phyloP scores from a whole-genome alignment of 2,888 invertebrate genomes.

The Mantis religiosa region DNA sequence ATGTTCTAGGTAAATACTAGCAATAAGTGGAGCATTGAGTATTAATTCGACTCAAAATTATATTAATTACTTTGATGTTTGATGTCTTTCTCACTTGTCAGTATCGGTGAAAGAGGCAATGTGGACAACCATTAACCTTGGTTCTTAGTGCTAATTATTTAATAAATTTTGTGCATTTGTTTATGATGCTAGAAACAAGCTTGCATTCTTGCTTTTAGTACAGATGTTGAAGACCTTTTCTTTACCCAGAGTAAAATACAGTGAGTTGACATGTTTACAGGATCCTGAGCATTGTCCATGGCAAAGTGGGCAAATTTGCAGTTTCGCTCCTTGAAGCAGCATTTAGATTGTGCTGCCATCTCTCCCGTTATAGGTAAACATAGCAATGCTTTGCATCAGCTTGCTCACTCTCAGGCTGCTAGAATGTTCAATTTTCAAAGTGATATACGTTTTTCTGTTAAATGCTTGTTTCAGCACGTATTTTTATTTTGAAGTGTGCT shows the following conservation, averaged over 20 bases:
- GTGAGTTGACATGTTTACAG: slow-evolving; percentile 19
- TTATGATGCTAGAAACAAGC: too few relatives aligned
- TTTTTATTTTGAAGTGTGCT: background rate
- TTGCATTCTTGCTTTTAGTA: too few relatives aligned
- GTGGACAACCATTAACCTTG: too few relatives aligned
- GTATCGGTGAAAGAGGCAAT: too few relatives aligned
- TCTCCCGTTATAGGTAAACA: slow-evolving; percentile 61
- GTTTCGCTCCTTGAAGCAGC: slow-evolving; percentile 66
- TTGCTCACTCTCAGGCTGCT: background rate
- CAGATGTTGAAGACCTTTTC: too few relatives aligned
- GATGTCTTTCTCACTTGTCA: too few relatives aligned
- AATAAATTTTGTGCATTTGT: too few relatives aligned
- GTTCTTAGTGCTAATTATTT: too few relatives aligned
- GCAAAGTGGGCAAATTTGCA: slow-evolving; percentile 64
- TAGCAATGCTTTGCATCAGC: background rate
- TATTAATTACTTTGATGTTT: too few relatives aligned
- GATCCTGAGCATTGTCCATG: slow-evolving; percentile 27
- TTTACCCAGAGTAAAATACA: background rate
- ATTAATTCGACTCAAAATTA: too few relatives aligned
- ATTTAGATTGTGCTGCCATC: slow-evolving; percentile 66
- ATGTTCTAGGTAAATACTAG: too few relatives aligned
- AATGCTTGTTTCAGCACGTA: slow-evolving; percentile 3
- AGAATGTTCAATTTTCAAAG: slow-evolving; percentile 5
- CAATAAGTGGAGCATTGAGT: too few relatives aligned
- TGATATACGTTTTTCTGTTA: background rate